Evolutionary conservation across 64 coral and sea anemone species (phyloP), one percentile per base, ranked within the genome.

Genomic region (Orbicella faveolata): DNA sequence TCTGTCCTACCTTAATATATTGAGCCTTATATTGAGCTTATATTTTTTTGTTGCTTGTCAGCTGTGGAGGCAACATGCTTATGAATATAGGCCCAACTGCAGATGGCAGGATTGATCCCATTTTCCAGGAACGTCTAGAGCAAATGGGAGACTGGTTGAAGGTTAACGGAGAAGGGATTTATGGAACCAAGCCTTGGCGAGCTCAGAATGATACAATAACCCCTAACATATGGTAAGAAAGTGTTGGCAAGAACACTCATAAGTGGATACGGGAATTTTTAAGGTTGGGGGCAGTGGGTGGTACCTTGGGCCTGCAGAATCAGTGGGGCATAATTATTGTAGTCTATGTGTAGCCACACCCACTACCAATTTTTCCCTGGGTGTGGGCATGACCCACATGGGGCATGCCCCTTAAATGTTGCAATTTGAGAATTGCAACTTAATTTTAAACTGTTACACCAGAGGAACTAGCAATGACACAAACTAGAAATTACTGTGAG

Each of bases 91-190:
- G 96, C 18, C 96, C 96, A n/a, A 94, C 96, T 36, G 34, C 81
- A 59, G 90, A 98, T 48, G 93, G 96, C 26, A 74, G 77, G 21
- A 95, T 98, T 77, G 75, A 83, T 17, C 96, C 96, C 59, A 85
- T 98, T 75, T 98, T 98, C 63, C 93, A 98, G 66, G 96, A 98
- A 78, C 73, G 96, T 1, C 90, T 98, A 26, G 39, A 78, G 20
- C 90, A 98, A 87, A 90, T 98, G 75, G 96, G 96, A 13, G 79
- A 94, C 67, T 98, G 96, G 96, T 39, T 98, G 15, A 87, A 76
- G 30, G 88, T 98, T 6, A 98, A 95, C 65, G 96, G 96, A 14
- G 93, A 98, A 70, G 96, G 90, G 20, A 95, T 98, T 26, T 98
- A 98, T 74, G 89, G 83, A 21, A 90, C 90, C 57, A 93, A 92